A percentile compares a stretch with the other conserved stretches of the same genome.
Evolutionary conservation across 1,140 invertebrate species (phyloP).

Genomic region (Lamellibrachia luymesi): DNA sequence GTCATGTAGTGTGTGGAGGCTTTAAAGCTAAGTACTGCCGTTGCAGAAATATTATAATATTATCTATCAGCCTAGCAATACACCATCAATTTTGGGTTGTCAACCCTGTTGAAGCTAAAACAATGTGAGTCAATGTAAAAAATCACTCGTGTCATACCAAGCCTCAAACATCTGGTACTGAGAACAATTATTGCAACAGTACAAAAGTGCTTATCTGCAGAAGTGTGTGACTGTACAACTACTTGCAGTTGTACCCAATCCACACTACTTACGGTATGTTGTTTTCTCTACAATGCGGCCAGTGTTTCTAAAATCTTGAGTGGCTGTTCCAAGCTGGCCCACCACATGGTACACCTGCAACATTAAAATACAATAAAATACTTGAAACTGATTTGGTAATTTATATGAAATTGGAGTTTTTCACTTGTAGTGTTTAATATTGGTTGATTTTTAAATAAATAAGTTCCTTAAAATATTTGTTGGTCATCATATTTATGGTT

Average conservation of each 20-base stretch:
- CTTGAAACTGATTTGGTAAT: neutral
- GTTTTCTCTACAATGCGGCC: slow-evolving; percentile 73
- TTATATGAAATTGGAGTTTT: too few relatives aligned
- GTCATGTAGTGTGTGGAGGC: too few relatives aligned
- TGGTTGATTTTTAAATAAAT: too few relatives aligned
- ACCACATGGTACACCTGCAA: slow-evolving; percentile 69
- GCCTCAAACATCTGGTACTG: too few relatives aligned
- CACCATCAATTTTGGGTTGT: neutral
- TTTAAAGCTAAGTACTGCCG: neutral
- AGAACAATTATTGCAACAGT: too few relatives aligned
- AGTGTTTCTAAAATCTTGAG: slow-evolving; percentile 71
- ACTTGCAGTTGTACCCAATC: neutral
- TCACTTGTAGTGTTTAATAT: too few relatives aligned
- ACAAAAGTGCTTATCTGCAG: neutral
- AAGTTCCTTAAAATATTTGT: too few relatives aligned
- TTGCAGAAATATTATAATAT: neutral
- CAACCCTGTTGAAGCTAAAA: neutral
- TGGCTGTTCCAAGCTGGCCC: slow-evolving; percentile 76
- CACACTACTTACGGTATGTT: slow-evolving; percentile 61
- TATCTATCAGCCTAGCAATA: neutral
- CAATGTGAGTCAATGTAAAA: neutral
- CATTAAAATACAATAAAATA: neutral
- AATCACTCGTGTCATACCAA: too few relatives aligned
- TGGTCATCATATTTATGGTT: too few relatives aligned
- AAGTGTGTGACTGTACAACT: neutral